Conservation (phyloP, 2,888 invertebrate species). For the Apotomis turbidana region DNA sequence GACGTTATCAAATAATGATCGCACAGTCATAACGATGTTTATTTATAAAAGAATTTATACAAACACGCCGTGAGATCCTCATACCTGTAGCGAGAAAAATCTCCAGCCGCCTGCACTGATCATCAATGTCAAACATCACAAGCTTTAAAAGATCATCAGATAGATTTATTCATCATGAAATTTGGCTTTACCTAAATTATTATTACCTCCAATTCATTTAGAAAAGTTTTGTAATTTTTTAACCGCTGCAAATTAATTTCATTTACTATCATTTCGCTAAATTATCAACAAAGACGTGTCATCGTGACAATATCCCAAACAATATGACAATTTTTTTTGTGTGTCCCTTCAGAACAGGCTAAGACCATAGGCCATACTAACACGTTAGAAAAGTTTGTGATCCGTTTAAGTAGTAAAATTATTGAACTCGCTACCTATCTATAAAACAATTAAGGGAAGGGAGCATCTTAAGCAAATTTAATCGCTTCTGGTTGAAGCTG, state of each 20-base stretch:
- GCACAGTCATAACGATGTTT: conserved; percentile 68
- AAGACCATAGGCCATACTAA: not conserved
- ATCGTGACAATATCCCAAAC: not conserved
- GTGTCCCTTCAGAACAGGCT: no score
- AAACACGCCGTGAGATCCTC: conserved; percentile 59
- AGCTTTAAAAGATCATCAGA: not conserved
- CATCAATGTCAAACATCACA: conserved; percentile 2
- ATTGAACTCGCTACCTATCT: not conserved
- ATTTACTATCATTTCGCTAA: conserved; percentile 13
- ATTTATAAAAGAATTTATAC: conserved; percentile 68
- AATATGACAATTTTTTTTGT: not conserved
- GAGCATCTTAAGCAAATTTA: conserved; percentile 5
- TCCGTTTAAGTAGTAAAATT: not conserved
- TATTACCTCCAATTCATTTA: conserved; percentile 55
- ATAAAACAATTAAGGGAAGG: conserved; percentile 6
- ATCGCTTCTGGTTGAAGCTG: conserved; percentile 5
- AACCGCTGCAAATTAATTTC: conserved; percentile 20
- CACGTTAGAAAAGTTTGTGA: conserved; percentile 10
- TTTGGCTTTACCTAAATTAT: not conserved
- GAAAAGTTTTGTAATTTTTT: conserved; percentile 56
- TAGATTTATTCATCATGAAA: not conserved
- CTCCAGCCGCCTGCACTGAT: conserved; percentile 29
- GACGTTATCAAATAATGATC: conserved; percentile 65
- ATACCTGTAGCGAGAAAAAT: conserved; percentile 51
- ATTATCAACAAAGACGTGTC: not conserved